phyloP scores from a whole-genome alignment of 2,797 vertebrate genomes.

The Phataginus tetradactyla region DNA sequence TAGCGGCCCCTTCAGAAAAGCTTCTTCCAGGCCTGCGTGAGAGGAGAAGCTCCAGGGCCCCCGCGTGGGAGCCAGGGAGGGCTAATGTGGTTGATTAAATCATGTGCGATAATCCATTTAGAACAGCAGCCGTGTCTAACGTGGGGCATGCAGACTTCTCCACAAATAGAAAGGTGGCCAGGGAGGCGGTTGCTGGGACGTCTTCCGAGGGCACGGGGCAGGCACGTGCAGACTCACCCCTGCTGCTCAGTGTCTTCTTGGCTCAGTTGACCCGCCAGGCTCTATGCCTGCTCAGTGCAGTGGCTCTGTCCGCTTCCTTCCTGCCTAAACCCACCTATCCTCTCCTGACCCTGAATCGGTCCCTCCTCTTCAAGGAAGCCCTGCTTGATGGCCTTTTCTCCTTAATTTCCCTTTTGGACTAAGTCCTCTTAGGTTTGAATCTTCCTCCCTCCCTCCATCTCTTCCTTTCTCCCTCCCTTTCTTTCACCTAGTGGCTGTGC shows the following conservation, averaged over 20 bases:
- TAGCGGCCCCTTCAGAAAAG: not conserved
- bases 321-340: not conserved
- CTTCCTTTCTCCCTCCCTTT: not conserved
- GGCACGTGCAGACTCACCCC: not conserved
- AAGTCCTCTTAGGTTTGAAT: not conserved
- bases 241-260: not conserved
- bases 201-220: not conserved
- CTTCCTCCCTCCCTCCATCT: not conserved
- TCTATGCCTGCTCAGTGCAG: not conserved
- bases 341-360: not conserved
- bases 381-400: not conserved
- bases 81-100: conserved; percentile 66
- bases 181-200: conserved; percentile 17
- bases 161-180: conserved; percentile 70
- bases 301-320: not conserved
- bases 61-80: not conserved
- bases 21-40: not conserved
- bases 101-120: conserved; percentile 63
- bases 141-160: not conserved
- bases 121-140: conserved; percentile 65
- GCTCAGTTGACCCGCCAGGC: not conserved
- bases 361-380: not conserved
- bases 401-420: not conserved
- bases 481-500: not conserved
- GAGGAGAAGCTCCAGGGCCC: not conserved